Conservation (phyloP, 2,113 vertebrate species). For the Dicerorhinus sumatrensis region DNA sequence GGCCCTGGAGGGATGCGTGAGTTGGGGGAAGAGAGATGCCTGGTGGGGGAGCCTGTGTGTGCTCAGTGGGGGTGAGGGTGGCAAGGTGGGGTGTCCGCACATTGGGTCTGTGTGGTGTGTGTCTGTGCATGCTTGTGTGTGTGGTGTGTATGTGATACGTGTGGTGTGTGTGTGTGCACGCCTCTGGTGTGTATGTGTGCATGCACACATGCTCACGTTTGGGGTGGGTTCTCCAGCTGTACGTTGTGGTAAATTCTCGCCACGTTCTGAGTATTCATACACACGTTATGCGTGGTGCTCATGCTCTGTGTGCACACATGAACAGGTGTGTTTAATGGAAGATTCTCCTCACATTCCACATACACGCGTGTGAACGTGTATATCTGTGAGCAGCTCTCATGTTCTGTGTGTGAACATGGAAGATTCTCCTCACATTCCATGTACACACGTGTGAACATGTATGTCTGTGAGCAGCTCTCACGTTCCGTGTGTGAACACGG, state of each 20-base stretch:
- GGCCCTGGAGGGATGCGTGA: neutral
- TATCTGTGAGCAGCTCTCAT: neutral
- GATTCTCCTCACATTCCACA: neutral
- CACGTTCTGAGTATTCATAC: neutral
- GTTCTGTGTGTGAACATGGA: neutral
- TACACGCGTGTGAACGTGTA: fast-evolving
- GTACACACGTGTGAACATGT: fast-evolving
- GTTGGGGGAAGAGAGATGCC: neutral
- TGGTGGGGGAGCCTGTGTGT: neutral
- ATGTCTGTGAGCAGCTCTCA: neutral
- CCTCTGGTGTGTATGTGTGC: too few species aligned
- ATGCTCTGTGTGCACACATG: fast-evolving
- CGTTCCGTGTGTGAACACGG: neutral
- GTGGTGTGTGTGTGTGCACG: neutral
- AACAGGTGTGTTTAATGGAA: neutral
- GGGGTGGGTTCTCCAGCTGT: neutral
- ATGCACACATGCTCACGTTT: fast-evolving
- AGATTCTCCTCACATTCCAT: neutral
- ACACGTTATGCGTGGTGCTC: fast-evolving
- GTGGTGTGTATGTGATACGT: neutral
- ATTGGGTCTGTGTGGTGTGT: neutral
- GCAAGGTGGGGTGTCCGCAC: neutral
- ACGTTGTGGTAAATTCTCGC: neutral
- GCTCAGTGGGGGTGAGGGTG: neutral
- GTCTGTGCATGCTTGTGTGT: neutral